Base-by-base conservation (phyloP, 2,888 invertebrate species). In the Creontiades dilutus region DNA sequence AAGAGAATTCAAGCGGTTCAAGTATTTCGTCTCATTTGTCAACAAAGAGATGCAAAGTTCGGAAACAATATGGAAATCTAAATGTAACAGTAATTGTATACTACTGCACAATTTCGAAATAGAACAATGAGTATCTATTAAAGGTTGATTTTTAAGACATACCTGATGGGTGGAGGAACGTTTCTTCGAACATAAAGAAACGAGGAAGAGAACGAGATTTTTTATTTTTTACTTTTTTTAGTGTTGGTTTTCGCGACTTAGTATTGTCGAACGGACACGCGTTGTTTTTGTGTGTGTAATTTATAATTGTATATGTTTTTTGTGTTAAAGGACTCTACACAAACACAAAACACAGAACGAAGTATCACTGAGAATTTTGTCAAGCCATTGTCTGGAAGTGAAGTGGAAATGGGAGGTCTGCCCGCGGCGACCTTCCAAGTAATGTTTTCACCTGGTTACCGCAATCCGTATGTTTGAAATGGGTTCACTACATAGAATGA, bases 261-360 rank as follows among this genome's bases (percentile, higher is more conserved):
- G 23, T 12, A 68, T 23, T 68, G 68, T 68, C 68, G 46, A 78
- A 78, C 47, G 37, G 28, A 46, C 78, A 47, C 28, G 37, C 78
- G 78, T 78, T 37, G 78, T 78, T 78, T 78, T 37, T 47, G 78
- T 78, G 46, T 47, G 78, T 78, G 37, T 37, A 14, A 47, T 37
- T 78, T 46, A 0, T 19, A n/a, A 80, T 28, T 37, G 19, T 82
- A 52, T 47, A 52, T 82, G 48, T 82, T 52, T 52, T 52, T 82
- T 61, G 85, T 85, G 85, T 85, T 61, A 85, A 61, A 85, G 85
- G 85, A 85, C 85, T 85, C 61, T 85, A 37, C 85, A 85, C 85
- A 85, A 85, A 85, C 85, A 85, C 85, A 85, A 28, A 85, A 85
- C 61, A 85, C 85, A 85, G 28, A 85, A 85, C 55, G 52, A 52